These are phyloP conservation scores for Tetheella fluctuosa DNA, from an alignment of 2,888 invertebrate species.

Conservation along the genomic window DNA sequence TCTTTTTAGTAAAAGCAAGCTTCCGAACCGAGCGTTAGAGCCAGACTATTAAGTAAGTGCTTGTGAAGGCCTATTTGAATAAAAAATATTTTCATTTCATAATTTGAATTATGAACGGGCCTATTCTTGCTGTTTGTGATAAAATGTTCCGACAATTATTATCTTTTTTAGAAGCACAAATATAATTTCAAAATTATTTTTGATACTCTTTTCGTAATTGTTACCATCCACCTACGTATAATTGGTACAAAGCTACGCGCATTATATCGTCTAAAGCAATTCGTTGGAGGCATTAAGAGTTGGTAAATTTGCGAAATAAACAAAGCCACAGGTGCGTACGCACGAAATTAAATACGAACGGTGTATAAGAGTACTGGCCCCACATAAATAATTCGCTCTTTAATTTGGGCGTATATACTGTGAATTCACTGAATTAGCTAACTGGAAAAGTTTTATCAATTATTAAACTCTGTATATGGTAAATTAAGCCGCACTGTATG, in stretches of 20 bases:
- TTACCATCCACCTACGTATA: not conserved
- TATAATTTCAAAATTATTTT: no score
- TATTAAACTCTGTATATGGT: not conserved
- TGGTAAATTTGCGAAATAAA: constrained; percentile 64
- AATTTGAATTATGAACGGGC: no score
- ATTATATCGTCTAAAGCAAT: constrained; percentile 47
- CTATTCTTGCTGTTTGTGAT: no score
- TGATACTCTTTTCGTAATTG: not conserved
- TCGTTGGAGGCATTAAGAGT: constrained; percentile 51
- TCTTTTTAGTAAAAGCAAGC: no score
- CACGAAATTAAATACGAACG: constrained; percentile 62
- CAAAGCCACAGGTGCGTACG: constrained; percentile 71
- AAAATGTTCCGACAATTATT: no score
- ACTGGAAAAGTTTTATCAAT: constrained; percentile 4
- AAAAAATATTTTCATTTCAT: no score
- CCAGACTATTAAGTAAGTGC: no score
- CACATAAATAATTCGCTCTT: constrained; percentile 66
- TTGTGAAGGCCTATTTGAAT: no score
- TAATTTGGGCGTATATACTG: constrained; percentile 47
- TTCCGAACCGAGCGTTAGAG: no score
- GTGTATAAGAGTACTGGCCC: constrained; percentile 44
- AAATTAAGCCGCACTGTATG: not conserved
- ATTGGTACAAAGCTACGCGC: constrained; percentile 21
- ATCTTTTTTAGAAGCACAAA: no score
- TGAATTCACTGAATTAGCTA: constrained; percentile 21